Evolutionary conservation across 2,113 vertebrate species (phyloP), one percentile per base, ranked within the genome.

Genomic region (Diphyllodes magnificus): DNA sequence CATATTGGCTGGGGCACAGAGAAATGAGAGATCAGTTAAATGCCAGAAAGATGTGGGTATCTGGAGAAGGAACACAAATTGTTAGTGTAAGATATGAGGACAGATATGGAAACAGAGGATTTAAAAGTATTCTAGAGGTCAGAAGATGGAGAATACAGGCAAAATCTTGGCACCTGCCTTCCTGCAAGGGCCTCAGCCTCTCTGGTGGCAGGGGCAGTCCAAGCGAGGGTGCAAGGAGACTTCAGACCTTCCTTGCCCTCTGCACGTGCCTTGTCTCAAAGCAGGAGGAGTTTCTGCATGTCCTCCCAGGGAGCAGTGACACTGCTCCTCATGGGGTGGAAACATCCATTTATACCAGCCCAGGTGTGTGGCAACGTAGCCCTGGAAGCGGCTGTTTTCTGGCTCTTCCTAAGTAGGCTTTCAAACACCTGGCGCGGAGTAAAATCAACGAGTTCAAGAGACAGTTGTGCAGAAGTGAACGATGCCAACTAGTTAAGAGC

Each of bases 361-460:
- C 16, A 18, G 21, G 22, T 0, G 1, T 4, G 13, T 31, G 47
- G 30, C 33, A 64, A 4, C 5, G 0, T 4, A 25, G 16, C 28
- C 3, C 0, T 53, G 49, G 6, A 35, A 24, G 51, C 5, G 13
- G 27, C 27, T 75, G 0, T 60, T 37, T 63, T 35, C 31, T 79
- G 31, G 4, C 47, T 24, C 47, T 24, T 24, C 47, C 47, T 24
- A 14, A 1, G 9, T 1, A 21, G 28, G 35, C 28, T 84, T 65
- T 53, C 53, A 18, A 65, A 40, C 45, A 44, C 5, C 23, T 4
- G 31, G 30, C 20, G 45, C 9, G 6, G 30, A 54, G 12, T 30
- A 61, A 80, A 72, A 57, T 8, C 51, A 49, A 3, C 13, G 23
- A 27, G 30, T 27, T 54, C 15, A 40, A 13, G 47, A 13, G 14